phyloP scores from a whole-genome alignment of 2,888 invertebrate genomes.

The Trissoscelio sp. region DNA sequence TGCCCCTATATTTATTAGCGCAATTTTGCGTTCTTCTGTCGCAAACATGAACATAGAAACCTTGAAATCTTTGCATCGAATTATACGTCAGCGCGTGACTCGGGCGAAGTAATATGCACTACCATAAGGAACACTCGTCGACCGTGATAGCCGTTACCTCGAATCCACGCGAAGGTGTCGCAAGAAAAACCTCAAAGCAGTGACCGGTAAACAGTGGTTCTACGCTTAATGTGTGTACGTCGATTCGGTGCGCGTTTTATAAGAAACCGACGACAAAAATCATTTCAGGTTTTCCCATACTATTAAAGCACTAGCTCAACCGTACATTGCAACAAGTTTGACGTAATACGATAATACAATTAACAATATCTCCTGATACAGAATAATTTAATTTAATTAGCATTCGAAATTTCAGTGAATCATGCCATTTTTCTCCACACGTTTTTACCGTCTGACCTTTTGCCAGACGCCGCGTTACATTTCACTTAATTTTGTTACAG shows the following conservation, averaged over 20 bases:
- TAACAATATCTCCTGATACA: slow-evolving; percentile 31
- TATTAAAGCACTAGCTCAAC: slow-evolving; percentile 3
- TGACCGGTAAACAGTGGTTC: slow-evolving; percentile 47
- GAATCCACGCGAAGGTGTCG: slow-evolving; percentile 65
- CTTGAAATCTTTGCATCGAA: slow-evolving; percentile 74
- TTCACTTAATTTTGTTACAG: slow-evolving; percentile 12
- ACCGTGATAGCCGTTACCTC: slow-evolving; percentile 72
- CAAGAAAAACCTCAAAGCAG: slow-evolving; percentile 64
- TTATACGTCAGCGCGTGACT: slow-evolving; percentile 71
- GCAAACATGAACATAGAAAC: slow-evolving; percentile 60
- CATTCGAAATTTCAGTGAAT: slow-evolving; percentile 54
- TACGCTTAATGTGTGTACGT: slow-evolving; percentile 18
- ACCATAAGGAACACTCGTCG: slow-evolving; percentile 70
- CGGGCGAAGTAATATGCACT: slow-evolving; percentile 69
- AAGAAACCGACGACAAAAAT: slow-evolving; percentile 62
- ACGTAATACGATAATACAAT: slow-evolving; percentile 60
- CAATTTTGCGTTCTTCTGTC: slow-evolving; percentile 35
- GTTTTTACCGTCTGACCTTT: slow-evolving; percentile 22
- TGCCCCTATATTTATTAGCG: slow-evolving; percentile 21
- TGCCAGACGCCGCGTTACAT: neutral
- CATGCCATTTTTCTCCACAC: slow-evolving; percentile 27
- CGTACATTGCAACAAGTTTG: slow-evolving; percentile 46
- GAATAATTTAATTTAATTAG: slow-evolving; percentile 52
- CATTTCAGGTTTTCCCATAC: slow-evolving; percentile 55
- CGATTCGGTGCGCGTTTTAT: slow-evolving; percentile 51